Base-by-base conservation (phyloP, 2,113 vertebrate genomes). In the Anguilla rostrata region DNA sequence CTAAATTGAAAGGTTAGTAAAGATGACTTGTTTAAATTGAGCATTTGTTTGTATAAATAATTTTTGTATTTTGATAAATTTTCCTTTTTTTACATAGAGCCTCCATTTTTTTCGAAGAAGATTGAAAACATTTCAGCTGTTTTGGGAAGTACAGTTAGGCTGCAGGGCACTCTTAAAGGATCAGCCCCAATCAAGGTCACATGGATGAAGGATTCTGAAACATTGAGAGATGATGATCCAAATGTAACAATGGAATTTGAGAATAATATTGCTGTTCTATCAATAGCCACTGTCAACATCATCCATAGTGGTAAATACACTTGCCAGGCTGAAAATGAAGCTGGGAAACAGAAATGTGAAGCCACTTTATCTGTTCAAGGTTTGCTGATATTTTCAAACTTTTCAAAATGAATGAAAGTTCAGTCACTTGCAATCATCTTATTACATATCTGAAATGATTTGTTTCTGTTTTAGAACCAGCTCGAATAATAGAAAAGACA, bases 291-390 rank as follows among this genome's bases (percentile, higher is more conserved):
- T 41, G 97, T 99, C 81, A 96, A 97, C 89, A 95, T 96, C 89
- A 94, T 89, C 84, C 96, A 96, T 83, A 94, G 94, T 84, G 98
- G 96, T 53, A 99, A 97, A 90, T 99, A 99, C 84, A 96, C 94
- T 0, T 99, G 98, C 0, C 96, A 97, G 88, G 98, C 97, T 89
- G 97, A 98, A 95, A 99, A 99, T 41, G 97, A 98, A 84, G 98
- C 98, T 39, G 98, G 98, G 83, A 97, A 97, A 86, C 98, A 99
- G 88, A 99, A 96, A 39, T 97, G 97, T 88, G 96, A 99, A 93
- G 97, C 98, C 82, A 96, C 97, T 86, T 92, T 99, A 91, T 94
- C 94, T 87, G 97, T 99, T 78, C 98, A 99, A 98, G 98, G 98
- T 99, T 94, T 92, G 98, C 96, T 87, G 80, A 90, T 87, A 39